A percentile compares a stretch with the other conserved stretches of the same genome.
These are phyloP conservation scores for Agelastica alni DNA, from an alignment of 2,888 invertebrate species.

Conservation along the genomic window DNA sequence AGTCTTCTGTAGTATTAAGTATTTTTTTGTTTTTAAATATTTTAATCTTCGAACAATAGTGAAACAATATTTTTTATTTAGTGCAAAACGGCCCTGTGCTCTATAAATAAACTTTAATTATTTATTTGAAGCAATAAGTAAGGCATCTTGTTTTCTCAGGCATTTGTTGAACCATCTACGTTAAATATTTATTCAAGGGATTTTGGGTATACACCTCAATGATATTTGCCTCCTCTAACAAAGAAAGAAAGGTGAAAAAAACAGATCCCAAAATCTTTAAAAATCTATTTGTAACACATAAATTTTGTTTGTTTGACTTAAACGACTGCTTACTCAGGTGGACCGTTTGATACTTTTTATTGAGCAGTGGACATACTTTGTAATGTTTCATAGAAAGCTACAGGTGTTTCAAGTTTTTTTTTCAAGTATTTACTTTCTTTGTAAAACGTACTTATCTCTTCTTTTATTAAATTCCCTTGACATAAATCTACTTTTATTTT, in stretches of 20 bases:
- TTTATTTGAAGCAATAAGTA: constrained; percentile 14
- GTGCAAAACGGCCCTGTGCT: not conserved
- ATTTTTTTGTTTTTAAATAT: too few relatives aligned
- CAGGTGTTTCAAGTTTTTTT: not conserved
- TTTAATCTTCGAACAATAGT: too few relatives aligned
- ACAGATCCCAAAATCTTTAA: not conserved
- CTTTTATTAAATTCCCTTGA: too few relatives aligned
- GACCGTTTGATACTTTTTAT: not conserved
- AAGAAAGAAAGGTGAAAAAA: not conserved
- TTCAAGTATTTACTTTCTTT: too few relatives aligned
- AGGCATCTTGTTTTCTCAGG: constrained; percentile 13
- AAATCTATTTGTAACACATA: not conserved
- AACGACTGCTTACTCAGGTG: not conserved
- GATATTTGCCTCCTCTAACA: constrained; percentile 7
- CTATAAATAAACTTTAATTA: constrained; percentile 18
- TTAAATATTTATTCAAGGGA: constrained; percentile 21
- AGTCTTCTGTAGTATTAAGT: too few relatives aligned
- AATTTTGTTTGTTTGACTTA: not conserved
- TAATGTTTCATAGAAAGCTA: not conserved
- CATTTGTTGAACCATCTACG: constrained; percentile 13
- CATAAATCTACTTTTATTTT: too few relatives aligned
- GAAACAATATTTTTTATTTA: too few relatives aligned
- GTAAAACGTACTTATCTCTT: too few relatives aligned
- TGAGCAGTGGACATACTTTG: not conserved
- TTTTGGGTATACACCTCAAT: constrained; percentile 11